These are phyloP conservation scores for Drosophila greeni DNA, from an alignment of 2,888 invertebrate species.

Conservation along the genomic window DNA sequence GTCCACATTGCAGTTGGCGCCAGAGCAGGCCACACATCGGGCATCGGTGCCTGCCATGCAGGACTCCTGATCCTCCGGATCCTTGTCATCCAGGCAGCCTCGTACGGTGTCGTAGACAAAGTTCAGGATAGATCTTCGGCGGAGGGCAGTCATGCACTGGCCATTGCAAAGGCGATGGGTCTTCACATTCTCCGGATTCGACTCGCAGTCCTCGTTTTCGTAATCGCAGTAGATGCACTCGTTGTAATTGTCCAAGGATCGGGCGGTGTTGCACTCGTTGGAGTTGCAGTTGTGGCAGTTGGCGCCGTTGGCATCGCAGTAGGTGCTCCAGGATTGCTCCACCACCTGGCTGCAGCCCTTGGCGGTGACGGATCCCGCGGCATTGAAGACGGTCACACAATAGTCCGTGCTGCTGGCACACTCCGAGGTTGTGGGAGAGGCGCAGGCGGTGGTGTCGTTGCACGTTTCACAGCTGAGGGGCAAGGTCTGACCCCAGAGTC, in stretches of 20 bases:
- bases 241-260: slow-evolving; percentile 48
- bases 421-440: background rate
- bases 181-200: slow-evolving; percentile 45
- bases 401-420: slow-evolving; percentile 54
- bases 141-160: slow-evolving; percentile 70
- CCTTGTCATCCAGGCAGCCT: slow-evolving; percentile 74
- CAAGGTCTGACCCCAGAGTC: slow-evolving; percentile 70
- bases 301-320: slow-evolving; percentile 61
- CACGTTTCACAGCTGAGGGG: slow-evolving; percentile 71
- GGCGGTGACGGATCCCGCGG: slow-evolving; percentile 45
- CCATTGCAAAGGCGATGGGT: slow-evolving; percentile 65
- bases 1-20: slow-evolving; percentile 57
- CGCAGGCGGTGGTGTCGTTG: slow-evolving; percentile 46
- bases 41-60: slow-evolving; percentile 49
- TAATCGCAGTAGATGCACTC: slow-evolving; percentile 71
- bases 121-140: slow-evolving; percentile 29
- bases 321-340: slow-evolving; percentile 51
- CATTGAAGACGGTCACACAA: slow-evolving; percentile 72
- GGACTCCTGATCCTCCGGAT: slow-evolving; percentile 55
- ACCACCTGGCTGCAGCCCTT: slow-evolving; percentile 72
- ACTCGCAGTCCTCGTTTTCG: slow-evolving; percentile 53
- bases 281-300: slow-evolving; percentile 75
- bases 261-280: slow-evolving; percentile 70
- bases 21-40: slow-evolving; percentile 60
- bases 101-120: slow-evolving; percentile 55